Base-by-base conservation (phyloP, 2,113 vertebrate species). In the Zosterops pallidus region DNA sequence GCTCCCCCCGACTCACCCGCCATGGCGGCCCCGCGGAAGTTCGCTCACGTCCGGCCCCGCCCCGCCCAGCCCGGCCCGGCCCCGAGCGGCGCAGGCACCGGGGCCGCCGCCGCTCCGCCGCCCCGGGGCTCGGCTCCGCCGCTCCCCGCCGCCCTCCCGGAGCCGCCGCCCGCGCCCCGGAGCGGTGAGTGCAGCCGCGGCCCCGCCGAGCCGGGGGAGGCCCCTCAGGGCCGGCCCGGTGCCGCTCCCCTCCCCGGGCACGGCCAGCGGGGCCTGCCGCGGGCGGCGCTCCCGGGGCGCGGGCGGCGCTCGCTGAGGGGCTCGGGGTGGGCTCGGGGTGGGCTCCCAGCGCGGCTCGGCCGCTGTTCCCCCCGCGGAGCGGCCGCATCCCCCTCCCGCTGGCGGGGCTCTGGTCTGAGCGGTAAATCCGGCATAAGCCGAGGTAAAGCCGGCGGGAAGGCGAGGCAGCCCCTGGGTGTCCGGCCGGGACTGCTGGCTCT, bases 41-140 rank as follows among this genome's bases (percentile, higher is more conserved):
- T 86, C 65, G 81, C 82, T 96, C 96, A 96, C 92, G 87, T 96
- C 96, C 93, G 93, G 93, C 81, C 74, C 37, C 37, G 37, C 37
- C 37, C 95, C 93, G 87, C 95, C 96, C 86, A 47, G 47, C 76
- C 70, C 81, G 57, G 75, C 82, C 37, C 37, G 37, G 37, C 90
- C 67, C 64, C 49, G 69, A 88, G 62, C 83, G 72, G 86, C 77
- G 71, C 76, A 75, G 85, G 75, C 77, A 49, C 37, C 37, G 37
- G 37, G 37, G 37, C 37, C 37, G 37, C 37, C 37, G 37, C 37
- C 37, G 37, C 37, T 37, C 37, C 37, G 37, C 37, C 37, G 37
- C 37, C 37, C 37, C 37, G 37, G 37, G 37, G 37, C 37, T 37
- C 37, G 37, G 37, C 37, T 37, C 37, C 37, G 37, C 37, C 37